phyloP scores from a whole-genome alignment of 2,888 invertebrate species.

The Eupsilia transversa region DNA sequence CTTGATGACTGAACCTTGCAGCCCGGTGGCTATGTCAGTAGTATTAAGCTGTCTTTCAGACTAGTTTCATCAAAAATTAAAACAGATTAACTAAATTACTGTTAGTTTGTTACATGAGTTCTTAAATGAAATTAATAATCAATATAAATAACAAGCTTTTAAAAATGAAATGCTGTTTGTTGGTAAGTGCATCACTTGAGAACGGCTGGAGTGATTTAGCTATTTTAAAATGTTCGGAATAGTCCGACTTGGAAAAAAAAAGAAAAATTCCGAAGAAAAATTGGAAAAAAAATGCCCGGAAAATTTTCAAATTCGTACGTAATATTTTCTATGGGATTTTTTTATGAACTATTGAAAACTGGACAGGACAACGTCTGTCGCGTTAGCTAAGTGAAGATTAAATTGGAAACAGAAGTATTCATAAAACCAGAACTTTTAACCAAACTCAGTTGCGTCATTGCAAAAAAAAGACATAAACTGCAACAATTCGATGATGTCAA shows the following conservation, averaged over 20 bases:
- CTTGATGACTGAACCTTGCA: background rate
- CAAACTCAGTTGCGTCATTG: background rate
- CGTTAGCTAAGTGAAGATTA: background rate
- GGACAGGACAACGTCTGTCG: background rate
- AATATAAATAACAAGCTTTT: background rate
- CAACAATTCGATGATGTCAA: background rate
- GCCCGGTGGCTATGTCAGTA: background rate
- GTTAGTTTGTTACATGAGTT: background rate
- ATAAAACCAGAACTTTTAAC: background rate
- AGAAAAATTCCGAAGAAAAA: too few species aligned
- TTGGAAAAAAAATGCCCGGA: background rate
- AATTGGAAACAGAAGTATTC: background rate
- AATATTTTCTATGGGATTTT: background rate
- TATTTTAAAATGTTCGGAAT: background rate
- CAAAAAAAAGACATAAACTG: background rate
- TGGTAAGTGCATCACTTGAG: background rate
- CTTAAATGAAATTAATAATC: too few species aligned
- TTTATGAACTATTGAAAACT: background rate
- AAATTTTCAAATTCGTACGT: background rate
- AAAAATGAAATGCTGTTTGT: background rate
- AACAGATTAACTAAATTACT: background rate
- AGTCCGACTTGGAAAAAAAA: background rate
- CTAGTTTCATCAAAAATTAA: background rate
- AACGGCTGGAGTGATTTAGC: background rate
- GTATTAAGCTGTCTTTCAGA: too few species aligned